Evolutionary conservation across 2,888 invertebrate genomes (phyloP).

Genomic region (Cryptocheilus praepositus): DNA sequence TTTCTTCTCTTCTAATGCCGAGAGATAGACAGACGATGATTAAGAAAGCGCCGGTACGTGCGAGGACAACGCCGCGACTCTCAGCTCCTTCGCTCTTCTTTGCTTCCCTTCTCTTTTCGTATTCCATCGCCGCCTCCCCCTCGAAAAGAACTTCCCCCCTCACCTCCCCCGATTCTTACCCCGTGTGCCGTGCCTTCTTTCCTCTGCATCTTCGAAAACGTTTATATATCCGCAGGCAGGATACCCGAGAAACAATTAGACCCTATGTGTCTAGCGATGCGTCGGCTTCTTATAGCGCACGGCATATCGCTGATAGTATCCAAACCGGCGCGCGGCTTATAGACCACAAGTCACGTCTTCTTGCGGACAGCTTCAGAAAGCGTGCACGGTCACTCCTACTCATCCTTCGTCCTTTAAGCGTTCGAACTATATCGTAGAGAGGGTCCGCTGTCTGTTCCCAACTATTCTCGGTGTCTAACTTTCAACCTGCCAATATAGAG

Average conservation of each 20-base stretch:
- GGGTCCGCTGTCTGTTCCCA: too few species aligned
- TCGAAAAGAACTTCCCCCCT: background rate
- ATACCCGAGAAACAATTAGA: too few species aligned
- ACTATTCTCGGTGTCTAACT: too few species aligned
- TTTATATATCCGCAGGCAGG: background rate
- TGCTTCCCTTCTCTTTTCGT: constrained; percentile 25
- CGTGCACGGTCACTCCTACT: too few species aligned
- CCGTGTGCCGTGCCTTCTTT: constrained; percentile 13
- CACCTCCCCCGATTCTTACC: constrained; percentile 12
- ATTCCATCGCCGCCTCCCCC: constrained; percentile 2
- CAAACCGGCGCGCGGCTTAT: too few species aligned
- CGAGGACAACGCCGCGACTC: constrained; percentile 68
- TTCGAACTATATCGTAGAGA: too few species aligned
- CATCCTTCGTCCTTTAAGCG: too few species aligned
- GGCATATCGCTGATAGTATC: too few species aligned
- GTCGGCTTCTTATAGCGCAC: background rate
- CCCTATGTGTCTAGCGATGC: background rate
- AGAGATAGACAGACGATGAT: constrained; percentile 75
- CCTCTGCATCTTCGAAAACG: too few species aligned
- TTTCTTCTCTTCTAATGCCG: constrained; percentile 45
- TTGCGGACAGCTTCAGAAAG: too few species aligned
- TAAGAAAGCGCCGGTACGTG: constrained; percentile 73
- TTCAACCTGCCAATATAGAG: too few species aligned
- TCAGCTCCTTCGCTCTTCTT: constrained; percentile 29
- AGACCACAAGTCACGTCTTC: too few species aligned